These are phyloP conservation scores for Hippocampus mohnikei DNA, from an alignment of 2,113 vertebrate genomes.

Conservation along the genomic window DNA sequence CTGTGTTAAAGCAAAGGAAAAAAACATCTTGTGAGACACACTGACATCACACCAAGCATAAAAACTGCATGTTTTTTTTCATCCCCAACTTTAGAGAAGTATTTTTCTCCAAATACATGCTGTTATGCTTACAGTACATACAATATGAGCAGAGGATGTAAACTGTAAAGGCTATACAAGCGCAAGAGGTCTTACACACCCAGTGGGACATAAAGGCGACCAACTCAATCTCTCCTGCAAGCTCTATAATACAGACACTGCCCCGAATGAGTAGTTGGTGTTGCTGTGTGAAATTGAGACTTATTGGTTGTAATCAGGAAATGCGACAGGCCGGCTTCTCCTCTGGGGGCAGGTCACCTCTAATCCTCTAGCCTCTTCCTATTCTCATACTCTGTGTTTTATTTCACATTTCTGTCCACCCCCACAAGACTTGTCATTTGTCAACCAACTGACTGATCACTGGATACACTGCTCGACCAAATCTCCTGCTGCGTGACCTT, in stretches of 20 bases:
- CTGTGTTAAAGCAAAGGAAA: too few species aligned
- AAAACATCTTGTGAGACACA: too few species aligned
- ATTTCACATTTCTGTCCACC: conserved; percentile 58
- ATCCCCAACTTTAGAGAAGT: neutral
- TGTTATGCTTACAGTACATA: neutral
- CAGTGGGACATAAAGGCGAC: conserved; percentile 43
- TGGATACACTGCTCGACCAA: conserved; percentile 51
- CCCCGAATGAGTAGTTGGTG: conserved; percentile 56
- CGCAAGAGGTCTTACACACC: conserved; percentile 27
- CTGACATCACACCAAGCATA: neutral
- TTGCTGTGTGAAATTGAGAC: conserved; percentile 68
- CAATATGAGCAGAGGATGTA: neutral
- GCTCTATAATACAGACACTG: conserved; percentile 44
- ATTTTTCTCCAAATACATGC: neutral
- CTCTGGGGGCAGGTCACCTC: conserved; percentile 51
- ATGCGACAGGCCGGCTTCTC: conserved; percentile 44
- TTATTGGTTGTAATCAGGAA: conserved; percentile 65
- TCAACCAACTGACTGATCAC: conserved; percentile 59
- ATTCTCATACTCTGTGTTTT: conserved; percentile 48
- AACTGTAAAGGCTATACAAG: neutral
- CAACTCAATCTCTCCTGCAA: conserved; percentile 22
- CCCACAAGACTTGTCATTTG: conserved; percentile 55
- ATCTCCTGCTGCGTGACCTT: conserved; percentile 62
- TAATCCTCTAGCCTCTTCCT: conserved; percentile 33
- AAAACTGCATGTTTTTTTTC: neutral